phyloP scores from a whole-genome alignment of 2,888 invertebrate species.

The Drosophila nr. fundita region DNA sequence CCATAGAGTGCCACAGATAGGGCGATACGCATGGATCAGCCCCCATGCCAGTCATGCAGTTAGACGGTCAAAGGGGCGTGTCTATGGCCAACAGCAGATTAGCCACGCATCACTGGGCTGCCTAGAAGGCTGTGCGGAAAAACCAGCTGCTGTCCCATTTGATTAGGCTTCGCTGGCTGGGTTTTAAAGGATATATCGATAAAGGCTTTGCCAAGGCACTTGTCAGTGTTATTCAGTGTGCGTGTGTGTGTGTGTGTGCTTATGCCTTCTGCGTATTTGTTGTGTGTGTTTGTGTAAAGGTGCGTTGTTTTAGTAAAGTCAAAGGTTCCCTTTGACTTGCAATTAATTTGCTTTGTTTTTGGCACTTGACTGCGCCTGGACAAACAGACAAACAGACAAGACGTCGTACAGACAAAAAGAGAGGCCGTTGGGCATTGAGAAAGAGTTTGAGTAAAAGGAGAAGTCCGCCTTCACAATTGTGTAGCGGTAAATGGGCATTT shows the following conservation, averaged over 20 bases:
- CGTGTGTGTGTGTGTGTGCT: conserved; percentile 17
- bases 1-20: conserved; percentile 32
- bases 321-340: conserved; percentile 77
- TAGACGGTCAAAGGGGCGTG: conserved; percentile 66
- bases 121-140: conserved; percentile 40
- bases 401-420: conserved; percentile 7
- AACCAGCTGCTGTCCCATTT: conserved; percentile 74
- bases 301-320: conserved; percentile 58
- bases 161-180: conserved; percentile 66
- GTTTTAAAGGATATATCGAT: conserved; percentile 77
- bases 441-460: neutral
- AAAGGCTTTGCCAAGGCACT: conserved; percentile 66
- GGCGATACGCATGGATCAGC: conserved; percentile 22
- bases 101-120: conserved; percentile 71
- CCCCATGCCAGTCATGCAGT: conserved; percentile 53
- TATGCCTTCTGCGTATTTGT: conserved; percentile 8
- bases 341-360: conserved; percentile 83
- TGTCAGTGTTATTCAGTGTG: conserved; percentile 23
- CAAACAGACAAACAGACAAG: conserved; percentile 26
- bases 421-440: conserved; percentile 10
- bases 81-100: conserved; percentile 65
- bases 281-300: conserved; percentile 43
- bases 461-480: conserved; percentile 7
- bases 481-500: conserved; percentile 67
- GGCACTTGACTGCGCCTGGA: conserved; percentile 68